Evolutionary conservation across 2,888 invertebrate species (phyloP), one percentile per base, ranked within the genome.

Genomic region (Dinocampus coccinellae): DNA sequence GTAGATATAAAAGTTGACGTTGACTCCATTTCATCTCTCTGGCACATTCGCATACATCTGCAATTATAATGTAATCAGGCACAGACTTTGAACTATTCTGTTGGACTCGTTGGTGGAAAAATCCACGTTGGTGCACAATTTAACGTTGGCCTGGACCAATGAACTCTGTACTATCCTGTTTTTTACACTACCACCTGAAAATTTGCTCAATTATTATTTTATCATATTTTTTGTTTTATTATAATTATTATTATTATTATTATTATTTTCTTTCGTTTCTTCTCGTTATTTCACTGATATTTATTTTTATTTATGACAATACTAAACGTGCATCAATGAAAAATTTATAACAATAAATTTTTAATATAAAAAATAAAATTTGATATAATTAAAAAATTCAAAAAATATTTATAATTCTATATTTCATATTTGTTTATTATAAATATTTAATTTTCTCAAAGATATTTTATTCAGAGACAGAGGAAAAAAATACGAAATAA

Each of bases 41-140:
- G 9, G 11, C 26, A 42, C 70, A 53, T 69, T 70, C 65, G 72
- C 75, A 74, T 72, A 75, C 77, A 77, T 77, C 77, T 77, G 77
- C 77, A 77, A 76, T 77, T 77, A 77, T 77, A 77, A 77, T 77
- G 77, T 76, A 77, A 77, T 77, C 77, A 77, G 60, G 63, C 65
- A 57, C 53, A 61, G 75, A 75, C 74, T 76, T 73, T 69, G 65
- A 72, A 77, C 75, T 76, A 76, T 76, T 74, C 72, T 70, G 62
- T 70, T 72, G 65, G n/a, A 60, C 61, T 73, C 66, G 69, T 73
- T 73, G 67, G 63, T 52, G 47, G 60, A 24, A 16, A 7, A 26
- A 66, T 63, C 55, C 52, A 67, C 65, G 16, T n/a, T 7, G 58
- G 65, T 60, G 55, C 57, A 61, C 72, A 66, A 73, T 76, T 76